These are phyloP conservation scores for Basileuterus tristriatus DNA, from an alignment of 2,797 vertebrate genomes.

Conservation along the genomic window DNA sequence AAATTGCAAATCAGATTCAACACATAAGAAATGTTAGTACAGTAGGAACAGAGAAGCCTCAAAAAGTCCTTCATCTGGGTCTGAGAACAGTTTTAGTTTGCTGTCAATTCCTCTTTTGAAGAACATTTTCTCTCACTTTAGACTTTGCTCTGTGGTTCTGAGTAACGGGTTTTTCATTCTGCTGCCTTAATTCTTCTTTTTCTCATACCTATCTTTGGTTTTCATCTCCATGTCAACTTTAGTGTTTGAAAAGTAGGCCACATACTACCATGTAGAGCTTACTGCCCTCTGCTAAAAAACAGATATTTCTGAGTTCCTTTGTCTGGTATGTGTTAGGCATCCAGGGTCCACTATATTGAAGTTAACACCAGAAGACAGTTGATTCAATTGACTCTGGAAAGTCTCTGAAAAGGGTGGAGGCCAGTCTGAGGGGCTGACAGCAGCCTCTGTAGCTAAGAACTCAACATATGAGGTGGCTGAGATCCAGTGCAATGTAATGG, in stretches of 20 bases:
- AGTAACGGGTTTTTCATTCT: neutral
- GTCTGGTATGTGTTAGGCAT: neutral
- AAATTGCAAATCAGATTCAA: constrained; percentile 19
- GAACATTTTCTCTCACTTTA: neutral
- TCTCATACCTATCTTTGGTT: neutral
- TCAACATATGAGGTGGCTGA: neutral
- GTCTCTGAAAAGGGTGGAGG: neutral
- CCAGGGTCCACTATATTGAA: neutral
- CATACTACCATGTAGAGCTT: neutral
- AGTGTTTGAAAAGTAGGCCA: neutral
- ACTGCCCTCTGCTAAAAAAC: neutral
- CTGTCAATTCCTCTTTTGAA: neutral
- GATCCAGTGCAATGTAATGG: neutral
- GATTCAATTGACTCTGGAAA: neutral
- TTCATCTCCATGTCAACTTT: neutral
- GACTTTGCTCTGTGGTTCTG: neutral
- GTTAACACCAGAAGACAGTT: neutral
- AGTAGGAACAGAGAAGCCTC: neutral
- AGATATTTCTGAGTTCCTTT: neutral
- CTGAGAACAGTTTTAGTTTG: neutral
- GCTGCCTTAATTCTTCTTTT: neutral
- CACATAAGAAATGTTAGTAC: neutral
- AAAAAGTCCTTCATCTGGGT: neutral
- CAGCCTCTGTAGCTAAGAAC: neutral
- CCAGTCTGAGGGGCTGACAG: neutral